phyloP scores from a whole-genome alignment of 2,797 vertebrate species.

The Amniataba percoides region DNA sequence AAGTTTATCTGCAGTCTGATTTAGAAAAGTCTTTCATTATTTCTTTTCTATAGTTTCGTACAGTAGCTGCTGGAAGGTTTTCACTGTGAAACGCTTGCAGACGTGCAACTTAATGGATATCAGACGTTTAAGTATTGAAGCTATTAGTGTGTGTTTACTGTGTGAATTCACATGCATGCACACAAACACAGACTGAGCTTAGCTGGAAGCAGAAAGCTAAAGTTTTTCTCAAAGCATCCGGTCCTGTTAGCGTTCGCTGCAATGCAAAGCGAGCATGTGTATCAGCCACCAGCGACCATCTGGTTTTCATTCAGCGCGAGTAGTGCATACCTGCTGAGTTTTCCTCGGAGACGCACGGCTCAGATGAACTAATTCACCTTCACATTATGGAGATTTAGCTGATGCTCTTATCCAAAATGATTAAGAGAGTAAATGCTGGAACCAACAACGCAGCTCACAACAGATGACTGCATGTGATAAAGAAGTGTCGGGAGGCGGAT shows the following conservation, averaged over 20 bases:
- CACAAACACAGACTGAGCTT: slow-evolving; percentile 4
- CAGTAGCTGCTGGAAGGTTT: neutral
- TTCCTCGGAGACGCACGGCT: slow-evolving; percentile 10
- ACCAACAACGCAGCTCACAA: neutral
- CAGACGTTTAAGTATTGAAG: neutral
- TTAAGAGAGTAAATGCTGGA: neutral
- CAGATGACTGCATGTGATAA: neutral
- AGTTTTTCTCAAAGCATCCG: slow-evolving; percentile 4
- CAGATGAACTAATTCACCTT: neutral
- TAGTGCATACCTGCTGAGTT: slow-evolving; percentile 13
- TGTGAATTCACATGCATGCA: neutral
- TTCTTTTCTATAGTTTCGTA: neutral
- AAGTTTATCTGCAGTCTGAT: neutral
- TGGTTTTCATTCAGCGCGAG: slow-evolving; percentile 56
- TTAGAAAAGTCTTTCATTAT: neutral
- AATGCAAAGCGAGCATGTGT: slow-evolving; percentile 1
- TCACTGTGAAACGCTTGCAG: neutral
- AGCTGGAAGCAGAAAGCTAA: neutral
- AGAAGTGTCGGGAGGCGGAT: neutral
- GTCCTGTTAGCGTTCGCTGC: slow-evolving; percentile 12
- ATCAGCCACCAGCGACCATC: slow-evolving; percentile 47
- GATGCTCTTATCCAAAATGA: neutral
- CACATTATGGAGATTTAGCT: neutral
- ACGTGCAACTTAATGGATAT: neutral
- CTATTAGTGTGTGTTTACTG: neutral